Base-by-base conservation (phyloP, 2,888 invertebrate genomes). In the Callimorpha dominula region DNA sequence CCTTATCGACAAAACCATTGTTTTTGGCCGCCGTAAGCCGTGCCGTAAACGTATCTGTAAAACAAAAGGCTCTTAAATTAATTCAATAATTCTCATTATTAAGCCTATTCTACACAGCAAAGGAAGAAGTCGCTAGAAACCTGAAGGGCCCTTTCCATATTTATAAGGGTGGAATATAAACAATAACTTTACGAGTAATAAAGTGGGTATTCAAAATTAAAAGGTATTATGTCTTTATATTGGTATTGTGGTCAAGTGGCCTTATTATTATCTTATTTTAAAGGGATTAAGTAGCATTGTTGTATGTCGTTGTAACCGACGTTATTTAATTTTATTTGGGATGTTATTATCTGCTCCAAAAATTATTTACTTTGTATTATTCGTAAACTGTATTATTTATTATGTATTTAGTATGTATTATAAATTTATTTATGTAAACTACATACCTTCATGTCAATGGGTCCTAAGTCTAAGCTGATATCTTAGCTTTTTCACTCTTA, bases 121-220 rank as follows among this genome's bases (percentile, higher is more conserved):
- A 15, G 42, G 31, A 50, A 50, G 40, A 65, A 50, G 9, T 17
- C 64, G 64, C 74, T 66, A 57, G 57, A 20, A n/a, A 70, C 15
- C 20, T 64, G 65, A 72, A 64, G 42, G 15, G 49, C 49, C 63
- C 40, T 64, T 70, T 80, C 70, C 78, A 79, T 80, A 79, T 79
- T 80, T 77, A 80, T 77, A 72, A 80, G 74, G 77, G 71, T 72
- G 43, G 31, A 65, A 43, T 62, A 77, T 70, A 57, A 68, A 67
- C 67, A 72, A 67, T 72, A 72, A 72, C 63, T 71, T 67, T 62
- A 66, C 52, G 65, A 62, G 66, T 60, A 40, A 71, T 71, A 67
- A 67, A 67, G 62, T 50, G 15, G 31, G 40, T 50, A 49, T 17
- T 31, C 40, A 40, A 49, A 65, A 65, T 6, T 50, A 65, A 14